Conservation (phyloP, 2,113 vertebrate genomes). For the Paratilapia polleni region DNA sequence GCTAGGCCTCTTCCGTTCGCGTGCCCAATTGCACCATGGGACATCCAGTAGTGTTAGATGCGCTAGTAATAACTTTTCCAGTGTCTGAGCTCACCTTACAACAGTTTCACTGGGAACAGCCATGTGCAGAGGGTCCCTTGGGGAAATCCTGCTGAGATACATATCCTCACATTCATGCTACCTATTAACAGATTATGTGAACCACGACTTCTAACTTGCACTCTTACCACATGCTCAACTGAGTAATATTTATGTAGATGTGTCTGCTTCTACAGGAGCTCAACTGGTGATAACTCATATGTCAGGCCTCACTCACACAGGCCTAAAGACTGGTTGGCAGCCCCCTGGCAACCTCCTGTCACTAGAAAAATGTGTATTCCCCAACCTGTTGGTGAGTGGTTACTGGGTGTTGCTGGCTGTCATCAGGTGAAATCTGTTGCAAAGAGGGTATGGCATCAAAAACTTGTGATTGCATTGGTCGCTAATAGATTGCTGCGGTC, state of each 20-base stretch:
- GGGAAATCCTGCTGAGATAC: slow-evolving; percentile 38
- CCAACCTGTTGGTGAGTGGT: background rate
- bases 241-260: background rate
- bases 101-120: slow-evolving; percentile 56
- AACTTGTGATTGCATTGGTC: background rate
- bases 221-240: background rate
- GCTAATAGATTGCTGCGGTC: background rate
- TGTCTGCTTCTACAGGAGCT: background rate
- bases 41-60: slow-evolving; percentile 68
- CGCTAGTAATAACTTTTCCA: slow-evolving; percentile 74
- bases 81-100: slow-evolving; percentile 73
- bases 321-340: background rate
- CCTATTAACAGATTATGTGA: slow-evolving; percentile 22
- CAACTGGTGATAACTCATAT: background rate
- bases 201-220: slow-evolving; percentile 1
- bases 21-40: slow-evolving; percentile 72
- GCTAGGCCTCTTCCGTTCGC: slow-evolving; percentile 75
- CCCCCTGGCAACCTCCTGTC: background rate
- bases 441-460: background rate
- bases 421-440: background rate
- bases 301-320: background rate
- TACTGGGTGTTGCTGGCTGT: background rate
- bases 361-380: background rate
- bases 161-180: slow-evolving; percentile 29
- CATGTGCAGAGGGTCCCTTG: background rate